Evolutionary conservation across 2,113 vertebrate species (phyloP).

Genomic region (Delphinus delphis): DNA sequence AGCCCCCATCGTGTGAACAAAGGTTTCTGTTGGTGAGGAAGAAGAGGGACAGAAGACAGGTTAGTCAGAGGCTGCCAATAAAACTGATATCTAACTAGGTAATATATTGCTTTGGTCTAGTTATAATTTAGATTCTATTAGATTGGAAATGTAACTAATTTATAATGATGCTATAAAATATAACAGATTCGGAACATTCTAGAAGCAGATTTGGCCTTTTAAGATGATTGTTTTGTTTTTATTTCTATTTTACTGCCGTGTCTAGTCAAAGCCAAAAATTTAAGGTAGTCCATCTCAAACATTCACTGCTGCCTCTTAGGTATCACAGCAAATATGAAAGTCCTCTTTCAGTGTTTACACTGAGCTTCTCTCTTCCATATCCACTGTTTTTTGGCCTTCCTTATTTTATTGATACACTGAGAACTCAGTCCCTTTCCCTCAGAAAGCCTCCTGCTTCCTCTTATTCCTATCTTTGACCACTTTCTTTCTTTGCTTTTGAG

Average conservation of each 20-base stretch:
- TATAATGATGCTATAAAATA: constrained; percentile 45
- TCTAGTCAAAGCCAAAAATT: constrained; percentile 23
- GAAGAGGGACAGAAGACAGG: neutral
- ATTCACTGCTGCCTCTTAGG: neutral
- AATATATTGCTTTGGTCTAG: constrained; percentile 20
- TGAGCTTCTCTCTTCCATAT: neutral
- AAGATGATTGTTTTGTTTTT: constrained; percentile 50
- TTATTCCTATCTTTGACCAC: neutral
- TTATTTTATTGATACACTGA: neutral
- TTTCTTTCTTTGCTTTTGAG: constrained; percentile 38
- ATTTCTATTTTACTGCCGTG: constrained; percentile 45
- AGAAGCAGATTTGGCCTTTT: constrained; percentile 8
- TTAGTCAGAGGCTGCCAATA: neutral
- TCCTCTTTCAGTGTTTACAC: constrained; percentile 45
- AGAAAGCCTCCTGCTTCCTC: neutral
- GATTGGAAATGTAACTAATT: neutral
- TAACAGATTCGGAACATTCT: neutral
- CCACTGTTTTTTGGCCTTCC: constrained; percentile 27
- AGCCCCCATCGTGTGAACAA: neutral
- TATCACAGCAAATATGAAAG: neutral
- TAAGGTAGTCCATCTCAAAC: constrained; percentile 21
- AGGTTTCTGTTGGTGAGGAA: neutral
- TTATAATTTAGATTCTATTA: constrained; percentile 49
- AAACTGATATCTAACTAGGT: neutral
- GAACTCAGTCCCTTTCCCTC: neutral